Percentiles rank a stretch among this genome's conserved stretches.
These are phyloP conservation scores for Danaus plexippus DNA, from an alignment of 1,140 invertebrate genomes.

Conservation along the genomic window DNA sequence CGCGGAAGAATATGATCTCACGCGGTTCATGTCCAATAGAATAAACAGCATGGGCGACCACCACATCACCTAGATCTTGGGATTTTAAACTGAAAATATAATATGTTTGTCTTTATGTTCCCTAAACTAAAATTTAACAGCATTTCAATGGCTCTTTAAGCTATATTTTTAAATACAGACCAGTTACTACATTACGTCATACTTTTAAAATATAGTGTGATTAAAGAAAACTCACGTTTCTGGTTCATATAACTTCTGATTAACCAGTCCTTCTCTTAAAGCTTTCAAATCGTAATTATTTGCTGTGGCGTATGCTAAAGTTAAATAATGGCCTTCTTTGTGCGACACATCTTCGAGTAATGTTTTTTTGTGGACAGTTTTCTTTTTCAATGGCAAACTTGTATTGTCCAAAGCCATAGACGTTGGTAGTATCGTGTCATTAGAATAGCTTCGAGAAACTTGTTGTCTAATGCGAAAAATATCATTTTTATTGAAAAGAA, in stretches of 20 bases:
- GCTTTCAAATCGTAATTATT: constrained; percentile 55
- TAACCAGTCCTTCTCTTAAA: constrained; percentile 46
- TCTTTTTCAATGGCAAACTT: constrained; percentile 56
- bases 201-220: constrained; percentile 10
- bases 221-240: constrained; percentile 47
- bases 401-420: constrained; percentile 48
- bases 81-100: constrained; percentile 39
- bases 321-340: constrained; percentile 58
- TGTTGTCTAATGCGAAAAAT: constrained; percentile 24
- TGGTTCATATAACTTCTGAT: constrained; percentile 62
- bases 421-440: constrained; percentile 41
- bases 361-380: constrained; percentile 50
- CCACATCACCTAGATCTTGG: constrained; percentile 53
- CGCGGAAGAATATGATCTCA: constrained; percentile 71
- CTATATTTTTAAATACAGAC: too few relatives aligned
- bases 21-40: constrained; percentile 45
- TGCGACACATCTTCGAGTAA: constrained; percentile 41
- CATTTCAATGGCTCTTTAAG: too few relatives aligned
- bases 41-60: constrained; percentile 56
- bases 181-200: constrained; percentile 30
- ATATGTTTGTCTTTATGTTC: background rate
- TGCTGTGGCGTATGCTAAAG: constrained; percentile 60
- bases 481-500: constrained; percentile 29
- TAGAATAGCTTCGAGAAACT: constrained; percentile 32
- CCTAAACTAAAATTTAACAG: too few relatives aligned